phyloP scores from a whole-genome alignment of 2,113 vertebrate species.

The Halcyon senegalensis region DNA sequence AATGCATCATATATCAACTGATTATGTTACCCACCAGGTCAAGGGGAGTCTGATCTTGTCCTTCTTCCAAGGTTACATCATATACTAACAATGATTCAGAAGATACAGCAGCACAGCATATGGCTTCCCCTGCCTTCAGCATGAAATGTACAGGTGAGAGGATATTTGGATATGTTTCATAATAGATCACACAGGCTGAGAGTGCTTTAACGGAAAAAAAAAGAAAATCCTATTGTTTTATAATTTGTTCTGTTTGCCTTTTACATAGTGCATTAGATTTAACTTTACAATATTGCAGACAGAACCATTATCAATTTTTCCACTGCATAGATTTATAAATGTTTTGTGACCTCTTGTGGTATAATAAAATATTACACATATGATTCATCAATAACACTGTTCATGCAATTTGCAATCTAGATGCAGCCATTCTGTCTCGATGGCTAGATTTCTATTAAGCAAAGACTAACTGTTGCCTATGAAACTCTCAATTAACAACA shows the following conservation, averaged over 20 bases:
- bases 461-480: background rate
- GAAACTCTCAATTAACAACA: background rate
- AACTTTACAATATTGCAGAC: background rate
- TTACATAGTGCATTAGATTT: conserved; percentile 5
- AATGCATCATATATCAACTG: background rate
- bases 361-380: conserved; percentile 36
- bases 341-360: conserved; percentile 71
- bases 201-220: conserved; percentile 53
- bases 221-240: background rate
- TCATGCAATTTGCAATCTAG: background rate
- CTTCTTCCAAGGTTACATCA: conserved; percentile 44
- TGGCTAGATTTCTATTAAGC: background rate
- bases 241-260: conserved; percentile 18
- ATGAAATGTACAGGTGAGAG: conserved; percentile 64
- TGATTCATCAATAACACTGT: background rate
- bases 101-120: conserved; percentile 23
- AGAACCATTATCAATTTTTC: background rate
- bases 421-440: background rate
- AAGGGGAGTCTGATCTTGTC: background rate
- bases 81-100: background rate
- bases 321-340: conserved; percentile 37
- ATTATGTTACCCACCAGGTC: conserved; percentile 6
- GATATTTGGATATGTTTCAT: conserved; percentile 58
- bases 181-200: conserved; percentile 36
- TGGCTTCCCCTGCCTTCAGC: conserved; percentile 54